Conservation (phyloP, 2,888 invertebrate species). For the Cyclophora punctaria region DNA sequence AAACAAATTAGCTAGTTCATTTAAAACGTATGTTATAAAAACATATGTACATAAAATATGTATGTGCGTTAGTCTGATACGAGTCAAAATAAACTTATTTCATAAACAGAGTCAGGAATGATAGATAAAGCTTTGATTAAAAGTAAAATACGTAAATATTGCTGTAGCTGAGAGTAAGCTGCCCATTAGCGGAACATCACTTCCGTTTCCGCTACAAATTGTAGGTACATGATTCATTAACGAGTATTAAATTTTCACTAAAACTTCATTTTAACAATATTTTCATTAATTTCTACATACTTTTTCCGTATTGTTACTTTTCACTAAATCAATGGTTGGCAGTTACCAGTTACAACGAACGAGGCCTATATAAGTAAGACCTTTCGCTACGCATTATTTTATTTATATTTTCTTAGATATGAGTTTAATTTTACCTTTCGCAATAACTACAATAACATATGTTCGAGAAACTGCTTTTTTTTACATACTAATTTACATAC, state of each 20-base stretch:
- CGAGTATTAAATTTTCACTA: conserved; percentile 71
- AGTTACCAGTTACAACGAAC: conserved; percentile 37
- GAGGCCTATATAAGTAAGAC: conserved; percentile 26
- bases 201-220: conserved; percentile 10
- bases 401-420: conserved; percentile 22
- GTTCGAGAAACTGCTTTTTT: conserved; percentile 35
- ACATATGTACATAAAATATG: conserved; percentile 12
- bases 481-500: conserved; percentile 52
- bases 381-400: conserved; percentile 29
- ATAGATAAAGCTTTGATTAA: conserved; percentile 22
- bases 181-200: conserved; percentile 20
- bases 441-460: conserved; percentile 30
- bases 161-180: conserved; percentile 22
- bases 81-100: conserved; percentile 11
- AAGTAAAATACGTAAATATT: conserved; percentile 7
- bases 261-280: conserved; percentile 66
- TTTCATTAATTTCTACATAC: conserved; percentile 56
- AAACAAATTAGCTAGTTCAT: conserved; percentile 13
- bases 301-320: conserved; percentile 44
- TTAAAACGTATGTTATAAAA: conserved; percentile 16
- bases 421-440: conserved; percentile 35
- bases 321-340: conserved; percentile 61
- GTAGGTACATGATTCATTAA: conserved; percentile 56
- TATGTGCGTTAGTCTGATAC: conserved; percentile 41
- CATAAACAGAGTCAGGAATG: conserved; percentile 26